Evolutionary conservation across 2,888 invertebrate genomes (phyloP).

Genomic region (Meiosimyza platycephala): DNA sequence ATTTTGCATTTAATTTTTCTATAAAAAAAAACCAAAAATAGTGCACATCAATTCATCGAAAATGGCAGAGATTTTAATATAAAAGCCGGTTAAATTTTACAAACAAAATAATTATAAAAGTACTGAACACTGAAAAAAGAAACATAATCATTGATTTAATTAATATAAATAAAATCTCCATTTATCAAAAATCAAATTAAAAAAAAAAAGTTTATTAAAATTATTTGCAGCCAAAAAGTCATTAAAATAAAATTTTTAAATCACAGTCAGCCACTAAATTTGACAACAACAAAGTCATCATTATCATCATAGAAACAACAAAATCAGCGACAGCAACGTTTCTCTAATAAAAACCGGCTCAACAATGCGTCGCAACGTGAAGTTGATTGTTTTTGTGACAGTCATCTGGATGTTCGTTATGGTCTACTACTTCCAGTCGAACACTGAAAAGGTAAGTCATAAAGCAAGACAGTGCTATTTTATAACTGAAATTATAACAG

Average conservation of each 20-base stretch:
- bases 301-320: not conserved
- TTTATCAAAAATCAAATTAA: too few species aligned
- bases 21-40: too few species aligned
- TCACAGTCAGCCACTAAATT: constrained; percentile 3
- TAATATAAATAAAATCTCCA: too few species aligned
- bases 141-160: too few species aligned
- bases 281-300: constrained; percentile 1
- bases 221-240: not conserved
- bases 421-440: constrained; percentile 67
- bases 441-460: constrained; percentile 65
- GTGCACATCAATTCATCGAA: too few species aligned
- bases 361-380: constrained; percentile 65
- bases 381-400: constrained; percentile 65
- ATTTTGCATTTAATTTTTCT: too few species aligned
- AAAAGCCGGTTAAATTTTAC: too few species aligned
- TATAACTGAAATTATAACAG: too few species aligned
- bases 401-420: constrained; percentile 67
- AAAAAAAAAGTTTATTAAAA: too few species aligned
- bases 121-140: too few species aligned
- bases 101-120: not conserved
- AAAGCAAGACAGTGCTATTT: not conserved
- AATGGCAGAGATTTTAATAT: too few species aligned
- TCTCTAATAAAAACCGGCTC: not conserved
- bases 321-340: not conserved
- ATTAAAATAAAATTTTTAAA: not conserved